These are phyloP conservation scores for Stratiomys singularior DNA, from an alignment of 2,888 invertebrate species.

Conservation along the genomic window DNA sequence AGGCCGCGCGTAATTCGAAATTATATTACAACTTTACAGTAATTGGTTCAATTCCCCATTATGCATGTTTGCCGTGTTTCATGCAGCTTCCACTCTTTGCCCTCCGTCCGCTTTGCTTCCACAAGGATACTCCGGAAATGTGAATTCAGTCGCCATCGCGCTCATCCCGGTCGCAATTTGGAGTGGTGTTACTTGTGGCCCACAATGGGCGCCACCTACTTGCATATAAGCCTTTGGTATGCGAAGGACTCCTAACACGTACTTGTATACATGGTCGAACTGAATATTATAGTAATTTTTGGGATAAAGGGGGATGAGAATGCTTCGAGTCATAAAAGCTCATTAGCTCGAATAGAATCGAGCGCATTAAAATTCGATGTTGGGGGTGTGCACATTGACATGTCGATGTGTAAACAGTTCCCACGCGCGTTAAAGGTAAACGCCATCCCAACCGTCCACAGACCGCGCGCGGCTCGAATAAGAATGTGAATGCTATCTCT, in stretches of 20 bases:
- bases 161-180: background rate
- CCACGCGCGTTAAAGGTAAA: slow-evolving; percentile 44
- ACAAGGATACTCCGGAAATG: slow-evolving; percentile 18
- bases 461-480: background rate
- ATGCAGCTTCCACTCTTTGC: background rate
- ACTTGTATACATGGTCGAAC: background rate
- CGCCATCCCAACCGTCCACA: background rate
- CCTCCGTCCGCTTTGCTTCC: background rate
- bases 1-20: slow-evolving; percentile 41
- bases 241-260: background rate
- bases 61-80: slow-evolving; percentile 28
- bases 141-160: background rate
- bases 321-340: slow-evolving; percentile 42
- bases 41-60: slow-evolving; percentile 46
- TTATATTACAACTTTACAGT: slow-evolving; percentile 46
- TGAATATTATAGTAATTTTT: slow-evolving; percentile 35
- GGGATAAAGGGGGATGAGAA: slow-evolving; percentile 1
- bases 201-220: background rate
- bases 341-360: slow-evolving; percentile 43
- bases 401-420: slow-evolving; percentile 47
- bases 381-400: slow-evolving; percentile 41
- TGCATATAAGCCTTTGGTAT: background rate
- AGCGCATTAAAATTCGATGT: slow-evolving; percentile 44
- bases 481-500: background rate
- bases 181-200: no score